Evolutionary conservation across 2,113 vertebrate genomes (phyloP), one percentile per base, ranked within the genome.

Genomic region (Entelurus aequoreus): DNA sequence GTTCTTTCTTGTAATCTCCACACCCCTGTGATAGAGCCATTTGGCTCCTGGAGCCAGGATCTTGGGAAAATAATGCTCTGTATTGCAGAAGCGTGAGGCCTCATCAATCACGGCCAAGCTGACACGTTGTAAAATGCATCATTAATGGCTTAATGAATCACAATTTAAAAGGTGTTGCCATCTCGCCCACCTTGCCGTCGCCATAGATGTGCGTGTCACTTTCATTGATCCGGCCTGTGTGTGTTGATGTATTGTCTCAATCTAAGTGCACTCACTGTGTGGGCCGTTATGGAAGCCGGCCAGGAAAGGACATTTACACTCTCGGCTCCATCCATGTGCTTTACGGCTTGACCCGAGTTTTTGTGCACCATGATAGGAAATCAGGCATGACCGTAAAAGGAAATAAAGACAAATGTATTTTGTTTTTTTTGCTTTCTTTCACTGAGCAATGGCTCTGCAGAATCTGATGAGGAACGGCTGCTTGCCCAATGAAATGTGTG

Each of bases 121-220:
- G 79, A 81, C 68, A 49, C 42, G 38, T 69, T 78, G 72, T 86
- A 79, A 89, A 89, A 87, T 72, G 82, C 76, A 84, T 90, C 87
- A 88, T 91, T 86, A 88, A 87, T 88, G 72, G 67, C 72, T 84
- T 88, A 90, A 90, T 88, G 84, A 89, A 86, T 89, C 87, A 81
- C 68, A 74, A 71, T 77, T 87, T 80, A 83, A 83, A 76, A 84
- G 64, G 75, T 76, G 62, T 75, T 71, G 70, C 71, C 76, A 71
- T 75, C 60, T 61, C 37, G 70, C 21, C 57, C 14, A 69, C 6
- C 72, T 49, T 53, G 65, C 80, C 65, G 65, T 65, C 56, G 77
- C 74, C 78, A 68, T 78, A 84, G 69, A 66, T 4, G 66, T 75
- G 56, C 55, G 37, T 77, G 83, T 82, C 83, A 85, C 80, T 79